Evolutionary conservation across 2,888 invertebrate species (phyloP).

Genomic region (Tribolium freemani): DNA sequence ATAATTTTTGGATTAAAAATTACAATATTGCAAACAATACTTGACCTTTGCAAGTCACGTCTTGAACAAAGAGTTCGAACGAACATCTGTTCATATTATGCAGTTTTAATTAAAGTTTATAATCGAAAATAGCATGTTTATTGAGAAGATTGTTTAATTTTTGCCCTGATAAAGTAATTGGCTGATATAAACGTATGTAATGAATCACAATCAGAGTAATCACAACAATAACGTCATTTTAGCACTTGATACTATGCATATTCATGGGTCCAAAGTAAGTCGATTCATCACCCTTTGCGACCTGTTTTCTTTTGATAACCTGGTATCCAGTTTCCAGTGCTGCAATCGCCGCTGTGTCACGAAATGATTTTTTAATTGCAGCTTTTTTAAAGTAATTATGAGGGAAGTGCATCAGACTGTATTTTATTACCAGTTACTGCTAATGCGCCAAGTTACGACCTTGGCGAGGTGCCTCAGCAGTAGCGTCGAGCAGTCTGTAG

Average conservation of each 20-base stretch:
- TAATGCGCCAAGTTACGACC: slow-evolving; percentile 19
- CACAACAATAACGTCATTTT: too few relatives aligned
- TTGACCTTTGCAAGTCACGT: slow-evolving; percentile 40
- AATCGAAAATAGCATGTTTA: slow-evolving; percentile 14
- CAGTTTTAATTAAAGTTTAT: slow-evolving; percentile 20
- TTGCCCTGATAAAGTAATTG: slow-evolving; percentile 4
- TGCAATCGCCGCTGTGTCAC: neutral
- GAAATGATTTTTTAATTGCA: neutral
- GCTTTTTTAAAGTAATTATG: slow-evolving; percentile 5
- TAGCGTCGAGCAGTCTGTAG: slow-evolving; percentile 42
- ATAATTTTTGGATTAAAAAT: slow-evolving; percentile 5
- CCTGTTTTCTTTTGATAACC: neutral
- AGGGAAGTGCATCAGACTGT: slow-evolving; percentile 27
- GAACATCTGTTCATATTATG: slow-evolving; percentile 33
- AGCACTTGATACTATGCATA: too few relatives aligned
- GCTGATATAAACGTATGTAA: neutral
- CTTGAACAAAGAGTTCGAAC: slow-evolving; percentile 25
- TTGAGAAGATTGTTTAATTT: slow-evolving; percentile 10
- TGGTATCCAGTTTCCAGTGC: neutral
- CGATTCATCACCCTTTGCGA: neutral
- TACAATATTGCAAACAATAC: neutral
- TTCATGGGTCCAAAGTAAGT: too few relatives aligned
- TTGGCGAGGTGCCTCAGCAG: slow-evolving; percentile 21
- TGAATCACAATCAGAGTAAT: neutral
- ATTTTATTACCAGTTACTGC: slow-evolving; percentile 7